phyloP scores from a whole-genome alignment of 2,888 invertebrate species.

The Anaspis maculata region DNA sequence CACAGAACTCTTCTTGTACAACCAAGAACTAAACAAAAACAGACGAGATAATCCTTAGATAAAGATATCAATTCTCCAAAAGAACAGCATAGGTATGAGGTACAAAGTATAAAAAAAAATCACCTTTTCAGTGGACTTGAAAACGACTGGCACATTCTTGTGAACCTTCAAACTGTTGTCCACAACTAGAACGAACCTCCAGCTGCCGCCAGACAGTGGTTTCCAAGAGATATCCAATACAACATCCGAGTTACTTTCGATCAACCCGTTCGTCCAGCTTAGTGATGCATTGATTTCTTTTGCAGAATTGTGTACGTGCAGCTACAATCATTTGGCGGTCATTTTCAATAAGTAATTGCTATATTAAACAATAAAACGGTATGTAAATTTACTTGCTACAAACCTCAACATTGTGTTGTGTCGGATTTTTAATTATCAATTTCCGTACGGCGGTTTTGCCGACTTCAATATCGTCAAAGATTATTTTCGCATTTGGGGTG shows the following conservation, averaged over 20 bases:
- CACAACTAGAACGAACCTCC: conserved; percentile 53
- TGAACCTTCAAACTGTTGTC: conserved; percentile 55
- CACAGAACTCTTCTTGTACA: too few species aligned
- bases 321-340: not conserved
- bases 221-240: conserved; percentile 56
- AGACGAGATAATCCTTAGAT: too few species aligned
- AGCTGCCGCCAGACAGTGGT: conserved; percentile 50
- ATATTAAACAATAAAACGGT: conserved; percentile 1
- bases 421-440: conserved; percentile 54
- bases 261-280: conserved; percentile 47
- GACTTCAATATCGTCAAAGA: conserved; percentile 58
- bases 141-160: conserved; percentile 57
- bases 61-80: too few species aligned
- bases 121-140: conserved; percentile 48
- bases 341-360: conserved; percentile 19
- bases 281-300: conserved; percentile 51
- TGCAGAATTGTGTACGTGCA: too few species aligned
- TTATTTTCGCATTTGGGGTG: conserved; percentile 55
- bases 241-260: conserved; percentile 49
- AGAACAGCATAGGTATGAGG: too few species aligned
- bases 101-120: too few species aligned
- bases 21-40: too few species aligned
- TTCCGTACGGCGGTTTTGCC: conserved; percentile 47
- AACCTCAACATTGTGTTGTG: conserved; percentile 41
- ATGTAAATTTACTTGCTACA: conserved; percentile 24